phyloP scores from a whole-genome alignment of 2,113 vertebrate species.

The Tylochromis polylepis region DNA sequence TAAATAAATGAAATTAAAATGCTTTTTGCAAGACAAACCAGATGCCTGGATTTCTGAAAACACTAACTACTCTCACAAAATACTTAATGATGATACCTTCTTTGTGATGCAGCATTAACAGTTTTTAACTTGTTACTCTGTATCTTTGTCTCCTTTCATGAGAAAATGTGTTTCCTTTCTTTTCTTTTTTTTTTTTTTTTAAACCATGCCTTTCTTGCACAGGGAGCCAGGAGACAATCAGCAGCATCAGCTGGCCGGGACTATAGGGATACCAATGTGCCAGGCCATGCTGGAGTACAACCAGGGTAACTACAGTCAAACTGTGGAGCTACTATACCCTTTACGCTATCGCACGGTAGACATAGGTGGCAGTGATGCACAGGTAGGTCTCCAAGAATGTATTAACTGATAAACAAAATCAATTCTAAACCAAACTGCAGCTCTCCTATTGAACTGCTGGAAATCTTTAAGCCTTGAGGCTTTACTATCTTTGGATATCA shows the following conservation, averaged over 20 bases:
- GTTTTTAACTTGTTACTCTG: not conserved
- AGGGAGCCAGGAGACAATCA: conserved; percentile 78
- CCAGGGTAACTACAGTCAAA: conserved; percentile 74
- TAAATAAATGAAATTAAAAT: not conserved
- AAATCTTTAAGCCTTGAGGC: not conserved
- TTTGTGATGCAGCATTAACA: not conserved
- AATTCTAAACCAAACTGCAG: not conserved
- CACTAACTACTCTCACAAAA: not conserved
- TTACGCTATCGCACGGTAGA: conserved; percentile 76
- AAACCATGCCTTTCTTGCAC: not conserved
- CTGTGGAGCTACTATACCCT: conserved; percentile 82
- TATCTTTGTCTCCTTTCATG: not conserved
- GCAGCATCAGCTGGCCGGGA: conserved; percentile 74
- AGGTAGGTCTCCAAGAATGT: conserved; percentile 72
- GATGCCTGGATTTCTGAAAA: not conserved
- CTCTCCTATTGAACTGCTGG: not conserved
- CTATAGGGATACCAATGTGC: conserved; percentile 82
- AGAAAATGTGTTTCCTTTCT: not conserved
- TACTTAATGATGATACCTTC: not conserved
- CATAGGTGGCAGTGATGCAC: conserved; percentile 90
- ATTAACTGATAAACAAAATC: not conserved
- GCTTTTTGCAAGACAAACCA: not conserved
- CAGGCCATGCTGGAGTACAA: conserved; percentile 85
- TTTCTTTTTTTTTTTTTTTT: too few species aligned
- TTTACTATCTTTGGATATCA: not conserved